Base-by-base conservation (phyloP, 2,113 vertebrate species). In the Indicator maculatus region DNA sequence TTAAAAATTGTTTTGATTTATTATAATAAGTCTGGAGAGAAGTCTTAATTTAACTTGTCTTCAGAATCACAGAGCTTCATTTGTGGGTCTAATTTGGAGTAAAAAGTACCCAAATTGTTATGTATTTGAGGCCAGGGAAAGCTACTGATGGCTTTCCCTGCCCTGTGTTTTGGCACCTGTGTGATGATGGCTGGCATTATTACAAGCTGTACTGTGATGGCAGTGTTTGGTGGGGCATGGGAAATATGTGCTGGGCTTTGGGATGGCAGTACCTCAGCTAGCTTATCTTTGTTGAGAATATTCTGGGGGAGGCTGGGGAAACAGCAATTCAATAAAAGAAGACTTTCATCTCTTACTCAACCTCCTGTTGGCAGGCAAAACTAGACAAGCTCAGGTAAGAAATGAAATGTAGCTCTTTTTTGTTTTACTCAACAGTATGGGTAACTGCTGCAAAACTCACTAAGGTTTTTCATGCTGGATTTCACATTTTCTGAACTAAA, bases 391-490 rank as follows among this genome's bases (percentile, higher is more conserved):
- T 47, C 82, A 85, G 64, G 79, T 93, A 41, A 84, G 81, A 83
- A 77, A 76, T 30, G 20, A 93, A 65, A 85, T 33, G 24, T 3
- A 19, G 21, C 55, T 11, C 4, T 39, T 60, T 84, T 21, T 59
- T 65, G 21, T 74, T 81, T 83, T 30, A 64, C 2, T 5, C 72
- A 63, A 45, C 28, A 41, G 39, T 70, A 13, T 31, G 69, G 47
- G 30, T 70, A 76, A 92, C 50, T 84, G 88, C 94, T 91, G 76
- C 67, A 88, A 70, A 85, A 83, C 86, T 88, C 80, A 41, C 56
- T 38, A 53, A 83, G 72, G 60, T n/a, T 83, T 86, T 92, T 90
- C 52, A 59, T 74, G 83, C n/a, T 83, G 80, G 52, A 90, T 90
- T 88, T 96, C 78, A 74, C 16, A 10, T 81, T 83, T 89, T 83